A percentile compares a stretch with the other conserved stretches of the same genome.
Conservation (phyloP, 2,888 invertebrate species). For the Gymnosoma rotundatum region DNA sequence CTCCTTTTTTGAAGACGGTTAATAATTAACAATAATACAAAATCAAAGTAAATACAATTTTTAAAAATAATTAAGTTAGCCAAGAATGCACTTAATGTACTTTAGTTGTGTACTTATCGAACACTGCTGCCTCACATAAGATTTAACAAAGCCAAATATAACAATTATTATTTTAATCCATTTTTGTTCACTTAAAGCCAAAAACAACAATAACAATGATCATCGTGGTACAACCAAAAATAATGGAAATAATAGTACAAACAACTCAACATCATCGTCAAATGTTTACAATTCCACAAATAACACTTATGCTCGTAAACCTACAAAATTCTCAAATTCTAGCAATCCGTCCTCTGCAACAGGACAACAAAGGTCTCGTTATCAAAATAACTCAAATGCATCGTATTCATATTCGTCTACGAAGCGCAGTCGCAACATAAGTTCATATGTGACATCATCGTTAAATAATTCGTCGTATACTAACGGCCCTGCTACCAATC, state of each 20-base stretch:
- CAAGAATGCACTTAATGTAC: too few relatives aligned
- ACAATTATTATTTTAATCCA: too few relatives aligned
- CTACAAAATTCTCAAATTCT: conserved; percentile 59
- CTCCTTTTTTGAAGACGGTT: too few relatives aligned
- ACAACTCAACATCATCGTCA: conserved; percentile 30
- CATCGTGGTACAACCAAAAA: conserved; percentile 45
- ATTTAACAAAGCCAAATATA: background rate
- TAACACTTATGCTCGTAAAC: conserved; percentile 71
- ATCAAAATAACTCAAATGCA: conserved; percentile 69
- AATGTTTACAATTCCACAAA: conserved; percentile 68
- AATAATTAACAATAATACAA: too few relatives aligned
- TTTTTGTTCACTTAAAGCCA: conserved; percentile 8
- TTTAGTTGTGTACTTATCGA: too few relatives aligned
- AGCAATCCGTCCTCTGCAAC: conserved; percentile 43
- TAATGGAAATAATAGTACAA: conserved; percentile 33
- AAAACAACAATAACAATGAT: conserved; percentile 40
- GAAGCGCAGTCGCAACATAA: conserved; percentile 74
- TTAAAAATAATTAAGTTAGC: too few relatives aligned
- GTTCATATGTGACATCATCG: conserved; percentile 56
- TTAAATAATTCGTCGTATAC: conserved; percentile 67
- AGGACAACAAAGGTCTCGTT: conserved; percentile 68
- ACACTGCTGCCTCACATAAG: background rate
- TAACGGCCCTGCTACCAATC: conserved; percentile 78
- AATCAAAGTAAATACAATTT: too few relatives aligned
- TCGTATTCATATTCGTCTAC: conserved; percentile 78